Evolutionary conservation across 2,113 vertebrate species (phyloP), one percentile per base, ranked within the genome.

Genomic region (Leucosticte australis): DNA sequence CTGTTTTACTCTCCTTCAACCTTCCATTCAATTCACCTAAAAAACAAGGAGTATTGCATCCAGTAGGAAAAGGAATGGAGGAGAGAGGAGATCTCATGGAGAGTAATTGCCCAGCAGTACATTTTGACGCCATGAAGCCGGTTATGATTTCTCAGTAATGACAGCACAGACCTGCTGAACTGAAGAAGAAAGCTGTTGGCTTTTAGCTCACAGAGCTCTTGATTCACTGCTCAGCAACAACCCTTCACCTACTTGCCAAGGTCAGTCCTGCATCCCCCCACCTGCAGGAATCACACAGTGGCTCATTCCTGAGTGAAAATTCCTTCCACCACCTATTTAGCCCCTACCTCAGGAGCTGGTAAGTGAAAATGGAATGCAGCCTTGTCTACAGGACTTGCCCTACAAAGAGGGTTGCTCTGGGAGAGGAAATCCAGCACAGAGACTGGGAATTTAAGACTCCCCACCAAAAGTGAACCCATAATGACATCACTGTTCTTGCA

Each of bases 91-190:
- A 56, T 19, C 23, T 31, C 31, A 26, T 5, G 31, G 19, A 49
- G 18, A 14, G 21, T 24, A 55, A 55, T 4, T 6, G 39, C 19
- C 46, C 44, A 80, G 62, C 8, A 27, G 52, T 13, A 35, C 7
- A 53, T 85, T 87, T 57, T 50, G 23, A 16, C 4, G 9, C 31
- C 22, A 23, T 19, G 13, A 94, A 65, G 28, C 14, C 81, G 55
- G n/a, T 55, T 42, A 39, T 26, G 21, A 64, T 65, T 88, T 67
- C 23, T 83, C 7, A 0, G 23, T 50, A 73, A 67, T 0, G 0
- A 47, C 39, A 80, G 15, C 31, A 35, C 23, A 90, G 47, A 62
- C 19, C 59, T 76, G n/a, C 21, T 50, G 50, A 56, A 84, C 18
- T 44, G 47, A 89, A 77, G 46, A 74, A 55, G 26, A 59, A 92